Conservation (phyloP, 2,888 invertebrate species). For the Aphidius colemani region DNA sequence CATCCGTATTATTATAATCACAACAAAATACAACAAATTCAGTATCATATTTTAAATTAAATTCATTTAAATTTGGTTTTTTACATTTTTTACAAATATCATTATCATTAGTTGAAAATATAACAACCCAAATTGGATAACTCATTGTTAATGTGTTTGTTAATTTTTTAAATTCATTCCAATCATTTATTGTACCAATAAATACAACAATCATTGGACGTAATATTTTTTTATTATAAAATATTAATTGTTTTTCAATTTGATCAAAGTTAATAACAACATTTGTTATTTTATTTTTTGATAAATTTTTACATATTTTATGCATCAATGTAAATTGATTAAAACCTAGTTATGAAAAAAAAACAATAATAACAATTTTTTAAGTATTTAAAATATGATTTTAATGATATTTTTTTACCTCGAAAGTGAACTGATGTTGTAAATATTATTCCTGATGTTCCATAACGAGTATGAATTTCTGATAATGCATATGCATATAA, state of each 20-base stretch:
- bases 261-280: slow-evolving; percentile 31
- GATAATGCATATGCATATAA: background rate
- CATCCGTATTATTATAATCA: slow-evolving; percentile 32
- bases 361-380: background rate
- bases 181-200: slow-evolving; percentile 29
- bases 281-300: slow-evolving; percentile 32
- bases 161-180: slow-evolving; percentile 34
- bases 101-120: slow-evolving; percentile 36
- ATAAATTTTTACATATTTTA: slow-evolving; percentile 37
- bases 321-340: slow-evolving; percentile 24
- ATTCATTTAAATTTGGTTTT: slow-evolving; percentile 36
- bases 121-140: slow-evolving; percentile 44
- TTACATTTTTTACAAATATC: slow-evolving; percentile 33
- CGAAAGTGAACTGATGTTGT: slow-evolving; percentile 26
- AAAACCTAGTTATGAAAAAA: background rate
- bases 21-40: slow-evolving; percentile 44
- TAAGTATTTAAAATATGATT: too few relatives aligned
- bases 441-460: slow-evolving; percentile 39
- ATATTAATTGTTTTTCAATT: background rate
- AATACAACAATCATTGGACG: slow-evolving; percentile 43
- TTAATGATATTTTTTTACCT: slow-evolving; percentile 19
- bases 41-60: slow-evolving; percentile 42
- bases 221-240: slow-evolving; percentile 26
- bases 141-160: slow-evolving; percentile 33
- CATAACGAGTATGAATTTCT: slow-evolving; percentile 37